Conservation (phyloP, 2,797 vertebrate species). For the Acrocephalus scirpaceus region DNA sequence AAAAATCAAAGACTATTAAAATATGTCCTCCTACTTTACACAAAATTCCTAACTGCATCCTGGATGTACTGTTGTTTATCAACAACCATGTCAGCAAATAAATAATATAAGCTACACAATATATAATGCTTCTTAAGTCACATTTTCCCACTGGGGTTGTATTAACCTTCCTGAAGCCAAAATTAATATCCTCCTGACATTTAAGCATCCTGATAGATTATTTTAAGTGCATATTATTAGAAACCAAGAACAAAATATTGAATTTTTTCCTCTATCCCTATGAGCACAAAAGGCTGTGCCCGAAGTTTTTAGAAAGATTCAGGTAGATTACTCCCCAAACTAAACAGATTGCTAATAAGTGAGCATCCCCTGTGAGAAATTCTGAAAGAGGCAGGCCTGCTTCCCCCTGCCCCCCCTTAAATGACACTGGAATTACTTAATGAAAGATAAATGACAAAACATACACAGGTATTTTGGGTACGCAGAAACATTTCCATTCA, state of each 20-base stretch:
- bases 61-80: background rate
- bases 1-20: constrained; percentile 10
- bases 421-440: constrained; percentile 27
- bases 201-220: constrained; percentile 33
- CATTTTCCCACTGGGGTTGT: constrained; percentile 6
- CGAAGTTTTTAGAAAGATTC: constrained; percentile 25
- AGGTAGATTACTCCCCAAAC: background rate
- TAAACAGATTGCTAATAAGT: constrained; percentile 17
- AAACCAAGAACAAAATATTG: background rate
- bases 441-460: constrained; percentile 11
- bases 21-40: background rate
- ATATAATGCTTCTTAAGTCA: background rate
- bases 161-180: constrained; percentile 51
- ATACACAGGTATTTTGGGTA: background rate
- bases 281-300: constrained; percentile 19
- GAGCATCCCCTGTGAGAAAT: background rate
- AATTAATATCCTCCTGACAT: constrained; percentile 37
- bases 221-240: constrained; percentile 1
- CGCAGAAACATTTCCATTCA: constrained; percentile 24
- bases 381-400: background rate
- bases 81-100: constrained; percentile 16
- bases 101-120: background rate
- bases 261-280: background rate
- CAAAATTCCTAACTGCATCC: background rate
- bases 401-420: background rate